Evolutionary conservation across 2,113 vertebrate genomes (phyloP), one percentile per base, ranked within the genome.

Genomic region (Columba janthina): DNA sequence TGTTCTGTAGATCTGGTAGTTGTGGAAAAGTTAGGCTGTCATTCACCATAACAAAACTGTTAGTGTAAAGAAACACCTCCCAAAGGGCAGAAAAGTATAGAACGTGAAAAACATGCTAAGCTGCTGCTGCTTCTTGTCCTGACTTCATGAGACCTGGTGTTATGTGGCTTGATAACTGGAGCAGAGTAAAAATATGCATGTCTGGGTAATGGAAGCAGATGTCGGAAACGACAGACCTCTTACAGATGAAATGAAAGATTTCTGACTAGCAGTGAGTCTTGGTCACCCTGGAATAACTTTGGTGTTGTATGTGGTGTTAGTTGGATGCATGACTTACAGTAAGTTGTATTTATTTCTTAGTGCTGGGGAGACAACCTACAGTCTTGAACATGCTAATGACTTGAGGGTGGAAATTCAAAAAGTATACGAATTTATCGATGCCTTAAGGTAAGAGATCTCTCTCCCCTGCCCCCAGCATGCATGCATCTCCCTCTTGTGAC

Each of bases 391-490:
- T 31, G 99, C 99, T 25, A 98, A 96, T 54, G 98, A 98, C 82
- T 97, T 99, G 81, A 98, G 99, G 58, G 89, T 99, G 89, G 99
- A 99, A 95, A 99, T 99, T 50, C 99, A 99, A 97, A 99, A 99
- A 96, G 98, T 99, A 53, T 99, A 99, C 3, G 99, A 99, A 90
- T 97, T 99, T 26, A 99, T 99, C 71, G 99, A 99, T 56, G 98
- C 98, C 48, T 96, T 99, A 86, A 99, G 99, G 99, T 99, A 98
- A 91, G 85, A n/a, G 36, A 50, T 14, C 12, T 51, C 15, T 84
- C 31, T 26, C 40, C 16, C 64, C 26, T 6, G 10, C 1, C 34
- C n/a, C 15, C 38, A 28, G 29, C 40, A 56, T 62, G 32, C 67
- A 31, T 64, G 18, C 51, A 18, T 91, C 24, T 79, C 44, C 12